Base-by-base conservation (phyloP, 2,797 vertebrate genomes). In the Crocodylus rhombifer region DNA sequence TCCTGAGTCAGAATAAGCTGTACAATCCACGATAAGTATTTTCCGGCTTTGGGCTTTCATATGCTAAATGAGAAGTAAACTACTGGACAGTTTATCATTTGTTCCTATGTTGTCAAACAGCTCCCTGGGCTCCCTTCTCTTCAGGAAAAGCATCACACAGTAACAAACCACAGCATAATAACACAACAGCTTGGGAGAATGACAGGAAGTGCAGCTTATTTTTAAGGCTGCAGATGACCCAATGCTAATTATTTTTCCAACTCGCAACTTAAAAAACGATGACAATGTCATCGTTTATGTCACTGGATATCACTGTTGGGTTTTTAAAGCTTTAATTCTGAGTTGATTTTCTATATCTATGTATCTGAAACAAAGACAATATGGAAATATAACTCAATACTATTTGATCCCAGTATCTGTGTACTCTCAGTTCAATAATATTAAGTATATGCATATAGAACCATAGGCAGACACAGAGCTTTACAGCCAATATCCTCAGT, bases 171-270 rank as follows among this genome's bases (percentile, higher is more conserved):
- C 84, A 30, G n/a, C 78, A 90, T 63, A 65, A 58, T 25, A 87
- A 78, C n/a, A 4, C 64, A 90, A 57, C 85, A 30, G n/a, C 76
- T 17, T 58, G 21, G 88, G 36, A 82, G 90, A 85, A 82, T 36
- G 2, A 64, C 14, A 76, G 55, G 33, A 90, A 56, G 36, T 0
- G 1, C 12, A 65, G n/a, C 30, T 75, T 36, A 84, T 80, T 55
- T 36, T 76, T 76, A 61, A 87, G 83, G 85, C 26, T n/a, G 63
- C 36, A 82, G 90, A 75, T 90, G 77, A 92, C 83, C n/a, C 71
- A 36, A 87, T 87, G 14, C 1, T 73, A 73, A 73, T 36, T 42
- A 0, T 63, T 85, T 90, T 76, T 83, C 4, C 67, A 90, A 85
- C 89, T 85, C 60, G 92, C 36, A 76, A 30, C 7, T 77, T 77